Conservation (phyloP, 2,113 vertebrate species). For the Oenanthe melanoleuca region DNA sequence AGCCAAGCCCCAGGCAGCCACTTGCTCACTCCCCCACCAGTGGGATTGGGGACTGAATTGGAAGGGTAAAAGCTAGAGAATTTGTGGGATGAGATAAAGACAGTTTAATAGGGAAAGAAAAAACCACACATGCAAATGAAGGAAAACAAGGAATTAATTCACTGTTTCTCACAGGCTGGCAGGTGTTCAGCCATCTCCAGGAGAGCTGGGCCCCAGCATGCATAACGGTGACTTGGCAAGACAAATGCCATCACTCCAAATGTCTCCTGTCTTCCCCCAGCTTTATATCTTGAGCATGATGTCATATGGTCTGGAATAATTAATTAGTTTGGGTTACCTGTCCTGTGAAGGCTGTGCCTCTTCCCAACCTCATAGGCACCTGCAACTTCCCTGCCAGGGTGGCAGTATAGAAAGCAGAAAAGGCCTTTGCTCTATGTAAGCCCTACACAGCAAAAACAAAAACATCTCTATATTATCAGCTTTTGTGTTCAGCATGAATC, state of each 20-base stretch:
- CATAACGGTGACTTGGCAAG: not conserved
- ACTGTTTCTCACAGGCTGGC: not conserved
- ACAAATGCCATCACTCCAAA: not conserved
- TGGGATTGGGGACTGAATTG: not conserved
- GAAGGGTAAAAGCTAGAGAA: not conserved
- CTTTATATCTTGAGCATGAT: not conserved
- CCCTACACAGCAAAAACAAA: not conserved
- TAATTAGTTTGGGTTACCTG: not conserved
- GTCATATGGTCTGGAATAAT: not conserved
- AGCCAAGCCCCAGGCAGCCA: not conserved
- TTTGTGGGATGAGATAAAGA: not conserved
- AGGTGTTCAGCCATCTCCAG: not conserved
- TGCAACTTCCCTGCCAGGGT: not conserved
- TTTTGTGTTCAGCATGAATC: not conserved
- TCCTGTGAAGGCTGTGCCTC: not conserved
- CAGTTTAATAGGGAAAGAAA: not conserved
- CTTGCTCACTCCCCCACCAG: not conserved
- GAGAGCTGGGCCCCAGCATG: not conserved
- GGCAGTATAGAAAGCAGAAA: not conserved
- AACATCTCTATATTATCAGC: not conserved
- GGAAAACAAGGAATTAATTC: not conserved
- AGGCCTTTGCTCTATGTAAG: not conserved
- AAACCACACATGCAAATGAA: not conserved
- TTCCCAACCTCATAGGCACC: rapidly evolving
- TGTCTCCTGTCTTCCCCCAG: not conserved